Evolutionary conservation across 2,113 vertebrate genomes (phyloP), one percentile per base, ranked within the genome.

Genomic region (Albula goreensis): DNA sequence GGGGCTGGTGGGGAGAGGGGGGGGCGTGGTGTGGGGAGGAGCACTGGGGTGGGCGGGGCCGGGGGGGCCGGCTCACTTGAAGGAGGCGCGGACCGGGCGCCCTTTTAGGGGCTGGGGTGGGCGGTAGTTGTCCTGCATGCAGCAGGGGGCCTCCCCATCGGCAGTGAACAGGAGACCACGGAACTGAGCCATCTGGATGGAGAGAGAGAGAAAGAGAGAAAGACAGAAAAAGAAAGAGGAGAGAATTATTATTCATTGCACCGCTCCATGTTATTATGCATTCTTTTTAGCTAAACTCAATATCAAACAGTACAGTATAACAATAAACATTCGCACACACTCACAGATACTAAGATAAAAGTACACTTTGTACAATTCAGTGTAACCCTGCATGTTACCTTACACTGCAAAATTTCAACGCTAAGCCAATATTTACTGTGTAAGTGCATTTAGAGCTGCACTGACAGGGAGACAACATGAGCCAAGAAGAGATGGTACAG

Each of bases 111-210:
- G 96, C 93, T 99, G 98, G 7, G 95, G 91, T 0, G 98, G 98
- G 6, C 98, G 96, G 93, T 92, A 99, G 95, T 99, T 99, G 92
- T 97, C 94, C 85, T 94, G 90, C 98, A 99, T 99, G 80, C 12
- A 90, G 85, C 95, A 95, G 0, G 94, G 83, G 0, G 93, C 81
- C 31, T 99, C 97, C 0, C 93, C 96, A 4, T 97, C 97, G 0
- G 51, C 88, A 0, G 80, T 95, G 95, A 98, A 99, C 84, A 93
- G 93, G 89, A 99, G 96, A 80, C 85, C 88, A 50, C 97, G 97
- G 92, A 99, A 94, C 87, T 90, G 95, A 12, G 86, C 89, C 89
- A 99, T 96, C 98, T 99, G 83, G 49, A 53, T 12, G 78, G 60
- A 89, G 22, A 79, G 82, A 51, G 12, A 41, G 48, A 66, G 11